These are phyloP conservation scores for Mobula hypostoma DNA, from an alignment of 2,113 vertebrate species.

Conservation along the genomic window DNA sequence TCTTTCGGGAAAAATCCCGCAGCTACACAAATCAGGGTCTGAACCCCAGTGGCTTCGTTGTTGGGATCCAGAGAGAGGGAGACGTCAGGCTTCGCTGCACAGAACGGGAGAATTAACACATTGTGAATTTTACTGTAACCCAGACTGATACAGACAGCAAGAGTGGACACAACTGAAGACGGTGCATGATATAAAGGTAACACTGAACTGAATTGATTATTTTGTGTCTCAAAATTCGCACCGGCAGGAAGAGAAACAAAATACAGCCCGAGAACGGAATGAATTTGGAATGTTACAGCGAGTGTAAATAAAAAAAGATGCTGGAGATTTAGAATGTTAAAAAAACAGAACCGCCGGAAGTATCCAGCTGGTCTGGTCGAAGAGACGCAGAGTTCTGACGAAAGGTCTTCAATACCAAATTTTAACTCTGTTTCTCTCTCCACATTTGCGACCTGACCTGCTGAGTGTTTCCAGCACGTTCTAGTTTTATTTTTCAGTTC, in stretches of 20 bases:
- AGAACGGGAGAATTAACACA: background rate
- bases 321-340: background rate
- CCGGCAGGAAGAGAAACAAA: background rate
- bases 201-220: background rate
- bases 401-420: too few relatives aligned
- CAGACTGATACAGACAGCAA: background rate
- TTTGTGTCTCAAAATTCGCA: background rate
- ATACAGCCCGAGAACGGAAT: background rate
- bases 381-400: too few relatives aligned
- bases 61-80: background rate
- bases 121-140: too few relatives aligned
- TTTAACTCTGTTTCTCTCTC: too few relatives aligned
- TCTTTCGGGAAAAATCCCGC: background rate
- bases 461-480: too few relatives aligned
- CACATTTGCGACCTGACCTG: too few relatives aligned
- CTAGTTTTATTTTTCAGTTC: too few relatives aligned
- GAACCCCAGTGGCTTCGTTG: background rate
- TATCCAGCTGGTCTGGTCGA: background rate
- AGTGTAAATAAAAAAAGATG: background rate
- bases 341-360: background rate
- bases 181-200: background rate
- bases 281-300: background rate
- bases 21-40: background rate
- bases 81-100: conserved; percentile 7
- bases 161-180: too few relatives aligned